Conservation (phyloP, 2,888 invertebrate genomes). For the Amiota minor region DNA sequence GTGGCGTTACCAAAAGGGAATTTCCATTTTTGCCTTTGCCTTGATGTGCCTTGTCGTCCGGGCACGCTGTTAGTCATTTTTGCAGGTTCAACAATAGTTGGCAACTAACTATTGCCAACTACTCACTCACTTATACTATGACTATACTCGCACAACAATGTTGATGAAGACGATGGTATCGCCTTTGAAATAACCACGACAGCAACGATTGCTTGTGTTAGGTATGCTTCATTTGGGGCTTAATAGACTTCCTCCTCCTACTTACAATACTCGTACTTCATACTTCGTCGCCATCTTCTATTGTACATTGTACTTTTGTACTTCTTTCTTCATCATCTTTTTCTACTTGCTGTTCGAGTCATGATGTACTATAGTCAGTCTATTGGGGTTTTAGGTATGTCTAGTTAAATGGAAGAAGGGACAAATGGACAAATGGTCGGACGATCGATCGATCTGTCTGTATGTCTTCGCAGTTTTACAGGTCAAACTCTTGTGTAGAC, state of each 20-base stretch:
- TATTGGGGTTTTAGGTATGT: not conserved
- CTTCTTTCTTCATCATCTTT: conserved; percentile 27
- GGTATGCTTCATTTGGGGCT: conserved; percentile 26
- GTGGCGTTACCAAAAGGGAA: conserved; percentile 25
- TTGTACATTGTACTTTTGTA: conserved; percentile 19
- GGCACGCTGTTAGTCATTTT: conserved; percentile 13
- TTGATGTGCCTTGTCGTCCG: conserved; percentile 4
- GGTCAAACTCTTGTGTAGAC: conserved; percentile 47
- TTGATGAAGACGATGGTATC: conserved; percentile 65
- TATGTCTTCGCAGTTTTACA: conserved; percentile 25
- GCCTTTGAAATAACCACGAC: conserved; percentile 66
- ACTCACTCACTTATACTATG: not conserved
- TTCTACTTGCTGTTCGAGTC: conserved; percentile 27
- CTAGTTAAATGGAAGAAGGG: not conserved
- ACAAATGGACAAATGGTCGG: not conserved
- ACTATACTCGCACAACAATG: conserved; percentile 40
- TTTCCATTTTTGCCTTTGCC: conserved; percentile 28
- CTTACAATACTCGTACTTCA: conserved; percentile 2
- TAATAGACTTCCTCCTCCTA: conserved; percentile 45
- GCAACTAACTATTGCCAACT: not conserved
- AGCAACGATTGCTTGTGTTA: conserved; percentile 37
- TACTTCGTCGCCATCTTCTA: not conserved
- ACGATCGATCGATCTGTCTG: too few relatives aligned
- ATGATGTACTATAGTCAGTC: conserved; percentile 15
- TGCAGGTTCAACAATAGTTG: conserved; percentile 3